Percentiles rank a stretch among this genome's conserved stretches.
Evolutionary conservation across 2,888 invertebrate genomes (phyloP).

Genomic region (Thecocarcelia acutangulata): DNA sequence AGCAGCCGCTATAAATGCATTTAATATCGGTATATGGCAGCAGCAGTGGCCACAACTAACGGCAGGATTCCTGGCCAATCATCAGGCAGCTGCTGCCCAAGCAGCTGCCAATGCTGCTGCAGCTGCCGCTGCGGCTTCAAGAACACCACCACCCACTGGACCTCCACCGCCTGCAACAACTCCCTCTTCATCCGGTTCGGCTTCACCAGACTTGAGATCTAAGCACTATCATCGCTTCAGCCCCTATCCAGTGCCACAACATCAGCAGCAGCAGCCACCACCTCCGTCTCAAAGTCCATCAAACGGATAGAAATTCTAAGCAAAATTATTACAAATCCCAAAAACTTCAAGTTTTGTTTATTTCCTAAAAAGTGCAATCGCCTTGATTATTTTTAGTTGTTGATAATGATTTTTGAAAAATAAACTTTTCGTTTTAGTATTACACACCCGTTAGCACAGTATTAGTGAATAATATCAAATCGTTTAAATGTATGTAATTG

Average conservation of each 20-base stretch:
- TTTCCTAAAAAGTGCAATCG: conserved; percentile 59
- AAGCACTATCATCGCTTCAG: conserved; percentile 79
- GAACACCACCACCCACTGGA: conserved; percentile 75
- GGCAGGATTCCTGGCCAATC: conserved; percentile 81
- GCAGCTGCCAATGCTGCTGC: conserved; percentile 76
- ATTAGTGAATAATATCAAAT: conserved; percentile 56
- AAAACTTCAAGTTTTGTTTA: not conserved
- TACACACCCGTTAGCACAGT: conserved; percentile 49
- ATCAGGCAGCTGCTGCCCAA: conserved; percentile 79
- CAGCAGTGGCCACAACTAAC: conserved; percentile 82
- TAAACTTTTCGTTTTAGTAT: conserved; percentile 24
- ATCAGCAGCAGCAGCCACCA: conserved; percentile 75
- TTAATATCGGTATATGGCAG: conserved; percentile 82
- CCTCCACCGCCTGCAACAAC: conserved; percentile 75
- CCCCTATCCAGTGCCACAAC: conserved; percentile 76
- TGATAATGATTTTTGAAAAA: too few relatives aligned
- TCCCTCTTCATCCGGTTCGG: conserved; percentile 80
- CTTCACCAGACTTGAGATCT: conserved; percentile 81
- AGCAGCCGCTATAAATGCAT: conserved; percentile 79
- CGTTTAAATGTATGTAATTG: conserved; percentile 30
- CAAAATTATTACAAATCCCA: not conserved
- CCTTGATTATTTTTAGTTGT: conserved; percentile 12
- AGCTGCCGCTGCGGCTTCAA: conserved; percentile 72
- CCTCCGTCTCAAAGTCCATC: conserved; percentile 68
- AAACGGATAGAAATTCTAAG: conserved; percentile 52